phyloP scores from a whole-genome alignment of 2,113 vertebrate species.

The Sitta europaea region DNA sequence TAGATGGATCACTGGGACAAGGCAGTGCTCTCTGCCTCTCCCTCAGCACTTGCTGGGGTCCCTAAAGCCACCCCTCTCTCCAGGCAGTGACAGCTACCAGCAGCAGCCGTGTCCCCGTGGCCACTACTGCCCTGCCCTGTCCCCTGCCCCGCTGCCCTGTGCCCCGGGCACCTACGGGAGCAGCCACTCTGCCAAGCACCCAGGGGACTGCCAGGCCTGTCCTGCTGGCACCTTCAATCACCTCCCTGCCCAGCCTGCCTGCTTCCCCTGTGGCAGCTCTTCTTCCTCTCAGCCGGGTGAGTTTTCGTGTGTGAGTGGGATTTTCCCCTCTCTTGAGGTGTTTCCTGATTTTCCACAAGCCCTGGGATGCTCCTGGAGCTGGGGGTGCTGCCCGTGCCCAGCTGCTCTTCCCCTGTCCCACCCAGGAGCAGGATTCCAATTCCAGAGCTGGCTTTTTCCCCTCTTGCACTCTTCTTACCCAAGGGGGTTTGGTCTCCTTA shows the following conservation, averaged over 20 bases:
- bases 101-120: constrained; percentile 78
- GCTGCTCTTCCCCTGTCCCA: neutral
- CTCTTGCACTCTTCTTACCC: neutral
- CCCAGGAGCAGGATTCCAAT: neutral
- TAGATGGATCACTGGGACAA: neutral
- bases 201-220: constrained; percentile 79
- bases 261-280: constrained; percentile 87
- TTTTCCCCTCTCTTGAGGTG: neutral
- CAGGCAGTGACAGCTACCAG: constrained; percentile 78
- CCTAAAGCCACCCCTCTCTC: neutral
- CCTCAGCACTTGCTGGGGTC: neutral
- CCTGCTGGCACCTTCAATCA: constrained; percentile 84
- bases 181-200: constrained; percentile 40
- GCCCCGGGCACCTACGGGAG: constrained; percentile 80
- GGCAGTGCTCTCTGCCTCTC: neutral
- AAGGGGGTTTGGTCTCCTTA: neutral
- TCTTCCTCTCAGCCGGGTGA: constrained; percentile 82
- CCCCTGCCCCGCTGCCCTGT: constrained; percentile 75
- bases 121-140: constrained; percentile 77
- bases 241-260: constrained; percentile 79
- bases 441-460: neutral
- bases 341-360: neutral
- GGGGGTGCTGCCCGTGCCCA: neutral
- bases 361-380: neutral
- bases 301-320: neutral